These are phyloP conservation scores for Crossocerus cetratus DNA, from an alignment of 2,888 invertebrate species.

Conservation along the genomic window DNA sequence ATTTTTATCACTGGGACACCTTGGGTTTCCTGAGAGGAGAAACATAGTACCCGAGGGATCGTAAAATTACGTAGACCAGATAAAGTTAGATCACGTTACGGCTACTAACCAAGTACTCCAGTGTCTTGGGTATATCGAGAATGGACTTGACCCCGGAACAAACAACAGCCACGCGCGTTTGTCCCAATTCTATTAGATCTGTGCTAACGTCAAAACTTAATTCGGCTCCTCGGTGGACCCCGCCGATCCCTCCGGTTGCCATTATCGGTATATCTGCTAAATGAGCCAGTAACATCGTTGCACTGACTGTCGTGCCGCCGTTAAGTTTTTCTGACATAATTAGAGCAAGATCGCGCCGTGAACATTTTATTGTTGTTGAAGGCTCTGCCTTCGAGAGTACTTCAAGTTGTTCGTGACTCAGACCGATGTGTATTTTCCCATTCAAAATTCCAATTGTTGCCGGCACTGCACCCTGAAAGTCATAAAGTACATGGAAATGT, in stretches of 20 bases:
- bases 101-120: constrained; percentile 90
- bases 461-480: constrained; percentile 86
- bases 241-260: constrained; percentile 96
- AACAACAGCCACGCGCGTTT: constrained; percentile 92
- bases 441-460: constrained; percentile 94
- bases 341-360: constrained; percentile 90
- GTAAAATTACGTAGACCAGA: no score
- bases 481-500: no score
- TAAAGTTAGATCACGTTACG: no score
- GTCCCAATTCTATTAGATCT: constrained; percentile 93
- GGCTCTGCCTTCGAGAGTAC: constrained; percentile 79
- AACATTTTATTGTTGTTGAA: constrained; percentile 86
- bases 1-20: constrained; percentile 93
- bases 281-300: constrained; percentile 92
- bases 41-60: neutral
- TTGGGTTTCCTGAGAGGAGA: constrained; percentile 88
- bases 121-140: constrained; percentile 94
- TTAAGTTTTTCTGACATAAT: constrained; percentile 83
- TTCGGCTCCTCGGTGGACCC: constrained; percentile 95
- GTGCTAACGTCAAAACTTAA: constrained; percentile 95
- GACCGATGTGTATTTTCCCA: constrained; percentile 90
- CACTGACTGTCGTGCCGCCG: constrained; percentile 98
- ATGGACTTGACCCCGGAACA: constrained; percentile 99
- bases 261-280: constrained; percentile 91
- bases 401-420: constrained; percentile 82